A percentile compares a stretch with the other conserved stretches of the same genome.
Evolutionary conservation across 1,140 invertebrate genomes (phyloP).

Genomic region (Bombyx mandarina): DNA sequence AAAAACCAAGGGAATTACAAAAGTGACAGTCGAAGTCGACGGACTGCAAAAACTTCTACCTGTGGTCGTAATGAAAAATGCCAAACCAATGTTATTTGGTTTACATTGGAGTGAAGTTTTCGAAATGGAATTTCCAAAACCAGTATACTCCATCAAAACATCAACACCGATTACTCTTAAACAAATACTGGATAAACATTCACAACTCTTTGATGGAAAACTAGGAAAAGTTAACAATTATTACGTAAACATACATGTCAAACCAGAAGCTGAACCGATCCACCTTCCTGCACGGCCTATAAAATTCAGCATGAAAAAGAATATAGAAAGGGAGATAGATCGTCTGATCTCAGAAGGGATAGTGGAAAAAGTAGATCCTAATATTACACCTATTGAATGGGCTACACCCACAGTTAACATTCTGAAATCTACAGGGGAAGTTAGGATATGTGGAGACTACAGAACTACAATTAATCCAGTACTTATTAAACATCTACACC

Average conservation of each 20-base stretch:
- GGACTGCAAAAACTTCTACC: slow-evolving; percentile 6
- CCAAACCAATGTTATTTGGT: slow-evolving; percentile 10
- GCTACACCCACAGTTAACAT: slow-evolving; percentile 13
- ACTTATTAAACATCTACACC: slow-evolving; percentile 9
- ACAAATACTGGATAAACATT: background rate
- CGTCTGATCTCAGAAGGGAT: slow-evolving; percentile 8
- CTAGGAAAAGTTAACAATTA: slow-evolving; percentile 11
- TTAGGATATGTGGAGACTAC: slow-evolving; percentile 8
- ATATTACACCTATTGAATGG: background rate
- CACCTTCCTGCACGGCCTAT: slow-evolving; percentile 6
- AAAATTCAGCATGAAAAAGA: slow-evolving; percentile 8
- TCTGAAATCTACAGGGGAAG: slow-evolving; percentile 7
- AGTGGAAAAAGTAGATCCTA: slow-evolving; percentile 5
- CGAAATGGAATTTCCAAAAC: slow-evolving; percentile 9
- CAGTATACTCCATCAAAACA: slow-evolving; percentile 8
- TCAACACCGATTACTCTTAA: slow-evolving; percentile 7
- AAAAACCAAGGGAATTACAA: slow-evolving; percentile 7
- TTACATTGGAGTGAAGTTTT: slow-evolving; percentile 10
- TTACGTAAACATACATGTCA: slow-evolving; percentile 7
- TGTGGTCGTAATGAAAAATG: slow-evolving; percentile 10
- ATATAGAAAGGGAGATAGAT: slow-evolving; percentile 7
- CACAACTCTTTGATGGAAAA: background rate
- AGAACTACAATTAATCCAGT: slow-evolving; percentile 9
- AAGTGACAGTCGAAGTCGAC: slow-evolving; percentile 5
- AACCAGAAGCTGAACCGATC: slow-evolving; percentile 4